Evolutionary conservation across 2,797 vertebrate species (phyloP).

Genomic region (Tokudaia muenninki): DNA sequence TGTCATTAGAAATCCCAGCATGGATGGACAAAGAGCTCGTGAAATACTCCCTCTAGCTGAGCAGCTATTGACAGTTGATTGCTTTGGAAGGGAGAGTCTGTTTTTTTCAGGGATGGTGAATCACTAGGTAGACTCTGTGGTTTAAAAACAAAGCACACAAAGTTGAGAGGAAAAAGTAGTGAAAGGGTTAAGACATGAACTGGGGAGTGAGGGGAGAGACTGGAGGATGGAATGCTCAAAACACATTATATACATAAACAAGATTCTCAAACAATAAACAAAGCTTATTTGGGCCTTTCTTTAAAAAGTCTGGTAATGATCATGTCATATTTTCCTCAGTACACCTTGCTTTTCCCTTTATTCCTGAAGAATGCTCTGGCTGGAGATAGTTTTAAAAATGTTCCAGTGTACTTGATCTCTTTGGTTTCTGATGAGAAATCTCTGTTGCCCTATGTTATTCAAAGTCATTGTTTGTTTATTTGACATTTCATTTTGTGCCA

Average conservation of each 20-base stretch:
- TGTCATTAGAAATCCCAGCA: neutral
- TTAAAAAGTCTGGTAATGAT: neutral
- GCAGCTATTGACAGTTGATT: neutral
- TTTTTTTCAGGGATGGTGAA: neutral
- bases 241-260: neutral
- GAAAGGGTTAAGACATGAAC: no score
- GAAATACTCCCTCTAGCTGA: neutral
- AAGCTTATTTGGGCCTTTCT: neutral
- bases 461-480: neutral
- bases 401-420: neutral
- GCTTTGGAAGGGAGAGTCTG: neutral
- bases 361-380: neutral
- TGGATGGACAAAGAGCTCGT: neutral
- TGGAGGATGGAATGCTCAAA: neutral
- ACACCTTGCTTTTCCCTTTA: neutral
- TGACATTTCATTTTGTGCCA: neutral
- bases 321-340: neutral
- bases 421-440: slow-evolving; percentile 13
- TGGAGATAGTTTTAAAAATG: neutral
- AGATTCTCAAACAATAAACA: neutral
- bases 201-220: no score
- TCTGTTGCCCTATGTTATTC: neutral
- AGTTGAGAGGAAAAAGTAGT: neutral
- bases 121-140: neutral
- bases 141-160: neutral